Conservation (phyloP, 1,140 invertebrate species). For the Penaeus vannamei region DNA sequence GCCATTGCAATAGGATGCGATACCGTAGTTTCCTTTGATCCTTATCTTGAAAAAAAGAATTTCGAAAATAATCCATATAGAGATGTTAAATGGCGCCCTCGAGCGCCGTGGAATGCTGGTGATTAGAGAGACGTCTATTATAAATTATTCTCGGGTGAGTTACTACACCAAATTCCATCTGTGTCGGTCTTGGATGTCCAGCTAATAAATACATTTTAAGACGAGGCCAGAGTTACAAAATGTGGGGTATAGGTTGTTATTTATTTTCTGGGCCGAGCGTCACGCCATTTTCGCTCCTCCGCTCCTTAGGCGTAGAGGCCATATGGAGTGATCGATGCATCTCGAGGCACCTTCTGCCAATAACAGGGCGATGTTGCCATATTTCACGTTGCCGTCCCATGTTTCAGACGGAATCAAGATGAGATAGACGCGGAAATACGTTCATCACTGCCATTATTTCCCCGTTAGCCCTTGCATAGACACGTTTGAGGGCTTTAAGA, state of each 20-base stretch:
- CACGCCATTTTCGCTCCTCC: slow-evolving; percentile 52
- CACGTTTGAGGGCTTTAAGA: neutral
- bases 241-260: slow-evolving; percentile 63
- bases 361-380: slow-evolving; percentile 66
- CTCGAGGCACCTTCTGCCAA: slow-evolving; percentile 64
- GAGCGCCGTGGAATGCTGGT: slow-evolving; percentile 49
- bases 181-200: slow-evolving; percentile 59
- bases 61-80: slow-evolving; percentile 49
- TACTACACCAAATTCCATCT: slow-evolving; percentile 62
- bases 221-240: slow-evolving; percentile 62
- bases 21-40: too few relatives aligned
- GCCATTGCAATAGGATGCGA: too few relatives aligned
- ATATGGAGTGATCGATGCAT: slow-evolving; percentile 65
- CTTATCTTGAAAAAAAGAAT: neutral
- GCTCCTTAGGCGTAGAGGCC: slow-evolving; percentile 28
- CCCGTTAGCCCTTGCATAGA: neutral
- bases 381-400: slow-evolving; percentile 62
- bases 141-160: slow-evolving; percentile 60
- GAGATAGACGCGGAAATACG: slow-evolving; percentile 48
- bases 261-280: slow-evolving; percentile 54
- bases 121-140: slow-evolving; percentile 60
- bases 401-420: slow-evolving; percentile 48
- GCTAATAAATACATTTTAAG: slow-evolving; percentile 65
- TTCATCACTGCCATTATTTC: neutral
- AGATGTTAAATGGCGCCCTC: slow-evolving; percentile 35